Evolutionary conservation across 2,888 invertebrate species (phyloP).

Genomic region (Drosophila anomelani): DNA sequence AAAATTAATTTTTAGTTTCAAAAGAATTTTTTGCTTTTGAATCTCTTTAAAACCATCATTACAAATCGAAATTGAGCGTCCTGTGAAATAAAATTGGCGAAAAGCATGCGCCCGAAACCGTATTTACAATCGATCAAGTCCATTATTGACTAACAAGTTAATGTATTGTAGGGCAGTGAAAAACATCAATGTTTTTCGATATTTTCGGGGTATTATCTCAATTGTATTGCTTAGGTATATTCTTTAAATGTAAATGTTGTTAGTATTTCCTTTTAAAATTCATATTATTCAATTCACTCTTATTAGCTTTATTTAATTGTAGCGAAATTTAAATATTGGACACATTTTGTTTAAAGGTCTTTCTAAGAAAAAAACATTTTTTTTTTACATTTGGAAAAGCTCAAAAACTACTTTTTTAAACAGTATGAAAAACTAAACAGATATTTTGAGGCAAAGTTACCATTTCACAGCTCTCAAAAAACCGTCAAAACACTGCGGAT

Average conservation of each 20-base stretch:
- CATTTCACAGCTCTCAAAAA: background rate
- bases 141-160: constrained; percentile 59
- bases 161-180: background rate
- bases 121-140: constrained; percentile 80
- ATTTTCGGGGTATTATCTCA: background rate
- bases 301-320: background rate
- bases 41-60: constrained; percentile 45
- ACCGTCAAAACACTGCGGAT: no score
- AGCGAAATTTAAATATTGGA: background rate
- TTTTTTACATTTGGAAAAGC: no score
- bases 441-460: background rate
- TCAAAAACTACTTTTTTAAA: background rate
- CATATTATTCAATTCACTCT: no score
- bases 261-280: background rate
- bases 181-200: background rate
- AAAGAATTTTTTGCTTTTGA: constrained; percentile 1
- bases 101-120: constrained; percentile 83
- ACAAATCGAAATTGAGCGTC: constrained; percentile 22
- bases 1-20: constrained; percentile 25
- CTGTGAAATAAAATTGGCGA: constrained; percentile 62
- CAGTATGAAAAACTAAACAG: background rate
- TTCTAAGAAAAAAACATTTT: no score
- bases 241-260: background rate
- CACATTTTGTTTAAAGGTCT: background rate
- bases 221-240: background rate